Evolutionary conservation across 2,113 vertebrate genomes (phyloP).

Genomic region (Geothlypis trichas): DNA sequence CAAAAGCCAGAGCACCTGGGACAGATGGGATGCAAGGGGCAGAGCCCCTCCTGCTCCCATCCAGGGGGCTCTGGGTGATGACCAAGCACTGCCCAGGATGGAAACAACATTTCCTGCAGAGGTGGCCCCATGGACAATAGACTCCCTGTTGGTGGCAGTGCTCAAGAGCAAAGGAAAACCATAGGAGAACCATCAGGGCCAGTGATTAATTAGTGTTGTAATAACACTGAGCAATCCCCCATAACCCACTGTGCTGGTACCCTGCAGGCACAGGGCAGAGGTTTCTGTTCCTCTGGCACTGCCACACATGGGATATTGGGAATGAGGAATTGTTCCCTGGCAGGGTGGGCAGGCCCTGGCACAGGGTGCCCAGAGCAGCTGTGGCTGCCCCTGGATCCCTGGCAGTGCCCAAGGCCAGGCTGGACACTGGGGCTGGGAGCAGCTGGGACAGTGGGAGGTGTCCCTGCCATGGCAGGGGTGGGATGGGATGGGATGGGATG

Average conservation of each 20-base stretch:
- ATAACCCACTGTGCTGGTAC: not conserved
- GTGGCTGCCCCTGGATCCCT: not conserved
- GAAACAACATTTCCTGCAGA: not conserved
- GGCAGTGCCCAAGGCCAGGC: rapidly evolving
- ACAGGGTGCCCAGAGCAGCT: not conserved
- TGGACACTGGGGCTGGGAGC: not conserved
- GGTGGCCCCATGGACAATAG: not conserved
- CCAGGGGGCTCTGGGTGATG: rapidly evolving
- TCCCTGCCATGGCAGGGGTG: not conserved
- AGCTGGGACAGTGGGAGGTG: not conserved
- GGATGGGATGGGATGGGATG: not conserved
- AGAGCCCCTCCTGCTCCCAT: not conserved
- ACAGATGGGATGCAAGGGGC: not conserved
- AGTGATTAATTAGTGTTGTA: not conserved
- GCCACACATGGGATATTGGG: not conserved
- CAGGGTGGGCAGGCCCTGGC: not conserved
- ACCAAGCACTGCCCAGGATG: not conserved
- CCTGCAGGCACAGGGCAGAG: not conserved
- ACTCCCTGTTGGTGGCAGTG: not conserved
- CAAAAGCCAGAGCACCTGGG: rapidly evolving
- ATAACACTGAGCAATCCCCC: not conserved
- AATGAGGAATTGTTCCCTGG: not conserved
- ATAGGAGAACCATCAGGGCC: not conserved
- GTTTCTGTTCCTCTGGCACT: not conserved
- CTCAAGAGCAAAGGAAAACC: not conserved